Conservation (phyloP, 37 sponge, comb jelly and placozoan genomes). For the Bolinopsis microptera region DNA sequence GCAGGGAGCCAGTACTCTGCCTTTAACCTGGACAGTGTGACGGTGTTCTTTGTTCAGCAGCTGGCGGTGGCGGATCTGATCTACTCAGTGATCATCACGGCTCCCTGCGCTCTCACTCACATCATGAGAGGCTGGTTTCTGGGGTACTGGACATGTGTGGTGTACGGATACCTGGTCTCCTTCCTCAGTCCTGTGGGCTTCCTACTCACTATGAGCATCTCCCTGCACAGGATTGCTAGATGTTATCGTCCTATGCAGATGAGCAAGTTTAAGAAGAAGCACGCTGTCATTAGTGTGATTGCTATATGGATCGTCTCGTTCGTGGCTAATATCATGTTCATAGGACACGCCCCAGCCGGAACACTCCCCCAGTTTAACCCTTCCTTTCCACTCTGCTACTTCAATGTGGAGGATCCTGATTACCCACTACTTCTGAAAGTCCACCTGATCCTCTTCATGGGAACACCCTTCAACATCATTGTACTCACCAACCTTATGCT, state of each 20-base stretch:
- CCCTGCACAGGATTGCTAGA: neutral
- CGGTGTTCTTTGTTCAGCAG: slow-evolving; percentile 9
- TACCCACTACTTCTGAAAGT: neutral
- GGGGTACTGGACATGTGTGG: neutral
- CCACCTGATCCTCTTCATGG: slow-evolving; percentile 16
- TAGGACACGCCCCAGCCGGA: neutral
- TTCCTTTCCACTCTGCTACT: neutral
- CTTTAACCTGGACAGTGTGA: slow-evolving; percentile 42
- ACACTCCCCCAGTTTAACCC: slow-evolving; percentile 4
- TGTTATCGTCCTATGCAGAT: slow-evolving; percentile 5
- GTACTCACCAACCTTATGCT: neutral
- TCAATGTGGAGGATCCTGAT: neutral
- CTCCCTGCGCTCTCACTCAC: neutral
- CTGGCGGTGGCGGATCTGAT: slow-evolving; percentile 38
- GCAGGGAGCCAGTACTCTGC: slow-evolving; percentile 9
- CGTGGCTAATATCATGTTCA: neutral
- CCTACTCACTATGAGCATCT: slow-evolving; percentile 9
- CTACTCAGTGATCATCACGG: neutral
- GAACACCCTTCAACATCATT: neutral
- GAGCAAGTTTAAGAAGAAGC: neutral
- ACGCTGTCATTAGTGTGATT: neutral
- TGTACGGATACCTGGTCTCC: neutral
- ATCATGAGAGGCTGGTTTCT: neutral
- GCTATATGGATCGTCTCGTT: neutral
- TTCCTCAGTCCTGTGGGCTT: slow-evolving; percentile 14